Evolutionary conservation across 2,113 vertebrate genomes (phyloP), one percentile per base, ranked within the genome.

Genomic region (Megaleporinus macrocephalus): DNA sequence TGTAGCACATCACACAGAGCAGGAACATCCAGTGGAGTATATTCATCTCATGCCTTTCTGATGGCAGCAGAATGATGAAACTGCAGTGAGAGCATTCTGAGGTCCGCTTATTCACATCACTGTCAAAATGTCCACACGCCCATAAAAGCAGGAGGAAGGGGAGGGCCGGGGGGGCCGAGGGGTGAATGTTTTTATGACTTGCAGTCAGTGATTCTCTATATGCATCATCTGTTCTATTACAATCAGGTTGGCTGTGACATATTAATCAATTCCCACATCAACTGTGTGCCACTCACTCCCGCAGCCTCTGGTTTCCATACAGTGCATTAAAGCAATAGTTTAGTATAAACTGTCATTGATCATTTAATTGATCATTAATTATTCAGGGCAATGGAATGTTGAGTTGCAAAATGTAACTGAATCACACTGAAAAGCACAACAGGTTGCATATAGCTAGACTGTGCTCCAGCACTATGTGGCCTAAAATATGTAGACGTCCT

Each of bases 101-200:
- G 5, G 20, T 59, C 3, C 6, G 3, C 57, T 61, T 26, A 12
- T 61, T 61, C 57, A 24, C 57, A 5, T 61, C 57, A 61, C 57
- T 61, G 51, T 73, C 44, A 73, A 73, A 29, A 73, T 24, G 26
- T 53, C n/a, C 72, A 74, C 49, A 74, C 26, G 1, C 72, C 12
- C 26, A 74, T 27, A 57, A 27, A 74, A 22, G 10, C 72, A 51
- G 26, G 16, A 18, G 27, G n/a, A 22, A 3, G 33, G 36, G 41
- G 49, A 6, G n/a, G n/a, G n/a, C 44, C 61, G 7, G 13, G 29
- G 5, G 20, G 27, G 51, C 6, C 0, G 22, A 16, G 7, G 29
- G 3, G n/a, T 69, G 29, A 26, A 26, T 5, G 41, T 9, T 63
- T 73, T 80, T 9, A 80, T 62, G 18, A 73, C 30, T 27, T 71